These are phyloP conservation scores for Bostrychus sinensis DNA, from an alignment of 2,113 vertebrate genomes.

Conservation along the genomic window DNA sequence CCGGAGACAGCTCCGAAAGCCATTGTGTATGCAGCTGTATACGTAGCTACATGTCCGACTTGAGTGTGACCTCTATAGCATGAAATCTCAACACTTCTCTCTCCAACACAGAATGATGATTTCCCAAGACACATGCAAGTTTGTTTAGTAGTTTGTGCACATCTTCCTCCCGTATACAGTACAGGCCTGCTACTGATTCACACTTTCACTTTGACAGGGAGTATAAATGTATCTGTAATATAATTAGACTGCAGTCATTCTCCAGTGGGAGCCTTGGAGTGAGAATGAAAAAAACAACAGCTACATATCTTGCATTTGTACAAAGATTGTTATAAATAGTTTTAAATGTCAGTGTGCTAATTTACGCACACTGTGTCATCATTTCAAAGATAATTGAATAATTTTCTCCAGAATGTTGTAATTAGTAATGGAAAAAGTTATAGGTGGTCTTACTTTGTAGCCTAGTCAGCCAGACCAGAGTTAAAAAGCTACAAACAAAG, in stretches of 20 bases:
- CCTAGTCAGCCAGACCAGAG: too few relatives aligned
- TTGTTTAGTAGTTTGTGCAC: neutral
- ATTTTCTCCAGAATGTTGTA: too few relatives aligned
- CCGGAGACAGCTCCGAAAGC: conserved; percentile 19
- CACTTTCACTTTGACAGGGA: conserved; percentile 44
- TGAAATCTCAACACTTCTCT: conserved; percentile 18
- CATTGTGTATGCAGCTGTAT: neutral
- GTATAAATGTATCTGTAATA: conserved; percentile 26
- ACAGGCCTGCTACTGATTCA: conserved; percentile 7
- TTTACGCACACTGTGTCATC: neutral
- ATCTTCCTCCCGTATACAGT: neutral
- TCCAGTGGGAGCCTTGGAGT: neutral
- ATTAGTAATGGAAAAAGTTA: too few relatives aligned
- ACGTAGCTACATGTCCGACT: conserved; percentile 1
- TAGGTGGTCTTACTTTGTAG: too few relatives aligned
- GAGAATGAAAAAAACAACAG: conserved; percentile 17
- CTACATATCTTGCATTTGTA: conserved; percentile 9
- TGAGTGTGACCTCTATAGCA: conserved; percentile 9
- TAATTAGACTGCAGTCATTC: conserved; percentile 38
- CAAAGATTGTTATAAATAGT: conserved; percentile 30
- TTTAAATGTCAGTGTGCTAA: neutral
- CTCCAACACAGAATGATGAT: conserved; percentile 6
- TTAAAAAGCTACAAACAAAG: too few relatives aligned
- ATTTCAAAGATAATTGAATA: too few relatives aligned
- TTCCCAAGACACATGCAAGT: conserved; percentile 9